Conservation (phyloP, 2,113 vertebrate genomes). For the Carassius carassius region DNA sequence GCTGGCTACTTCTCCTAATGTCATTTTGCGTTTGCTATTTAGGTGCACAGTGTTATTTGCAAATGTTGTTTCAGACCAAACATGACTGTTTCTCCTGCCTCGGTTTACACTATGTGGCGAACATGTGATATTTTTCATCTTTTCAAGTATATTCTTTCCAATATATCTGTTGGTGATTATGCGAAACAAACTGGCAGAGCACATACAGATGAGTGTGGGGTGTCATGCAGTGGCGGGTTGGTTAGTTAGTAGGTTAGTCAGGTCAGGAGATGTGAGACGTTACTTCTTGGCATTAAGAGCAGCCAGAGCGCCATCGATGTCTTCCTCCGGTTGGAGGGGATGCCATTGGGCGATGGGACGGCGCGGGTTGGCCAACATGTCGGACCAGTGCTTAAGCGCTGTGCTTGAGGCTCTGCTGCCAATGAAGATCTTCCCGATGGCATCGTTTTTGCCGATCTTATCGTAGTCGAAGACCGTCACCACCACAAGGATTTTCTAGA, state of each 20-base stretch:
- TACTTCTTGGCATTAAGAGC: slow-evolving; percentile 92
- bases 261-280: slow-evolving; percentile 50
- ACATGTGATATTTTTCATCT: slow-evolving; percentile 34
- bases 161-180: slow-evolving; percentile 64
- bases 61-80: slow-evolving; percentile 6
- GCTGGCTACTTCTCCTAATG: background rate
- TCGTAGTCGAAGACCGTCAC: slow-evolving; percentile 98
- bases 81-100: slow-evolving; percentile 20
- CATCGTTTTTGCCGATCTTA: slow-evolving; percentile 98
- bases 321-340: slow-evolving; percentile 92
- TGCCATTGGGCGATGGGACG: slow-evolving; percentile 99
- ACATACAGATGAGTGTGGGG: slow-evolving; percentile 62
- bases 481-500: slow-evolving; percentile 94
- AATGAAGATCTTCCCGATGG: slow-evolving; percentile 96
- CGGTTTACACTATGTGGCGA: slow-evolving; percentile 19
- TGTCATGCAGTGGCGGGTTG: slow-evolving; percentile 77
- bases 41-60: background rate
- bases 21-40: background rate
- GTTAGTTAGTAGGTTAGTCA: slow-evolving; percentile 64
- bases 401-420: slow-evolving; percentile 88
- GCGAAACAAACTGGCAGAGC: slow-evolving; percentile 53
- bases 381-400: slow-evolving; percentile 95
- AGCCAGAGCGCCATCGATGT: slow-evolving; percentile 84
- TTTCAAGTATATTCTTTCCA: slow-evolving; percentile 59
- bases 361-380: slow-evolving; percentile 96